Evolutionary conservation across 37 sponge, comb jelly and placozoan species (phyloP), one percentile per base, ranked within the genome.

Genomic region (Halisarca cf. caerulea): DNA sequence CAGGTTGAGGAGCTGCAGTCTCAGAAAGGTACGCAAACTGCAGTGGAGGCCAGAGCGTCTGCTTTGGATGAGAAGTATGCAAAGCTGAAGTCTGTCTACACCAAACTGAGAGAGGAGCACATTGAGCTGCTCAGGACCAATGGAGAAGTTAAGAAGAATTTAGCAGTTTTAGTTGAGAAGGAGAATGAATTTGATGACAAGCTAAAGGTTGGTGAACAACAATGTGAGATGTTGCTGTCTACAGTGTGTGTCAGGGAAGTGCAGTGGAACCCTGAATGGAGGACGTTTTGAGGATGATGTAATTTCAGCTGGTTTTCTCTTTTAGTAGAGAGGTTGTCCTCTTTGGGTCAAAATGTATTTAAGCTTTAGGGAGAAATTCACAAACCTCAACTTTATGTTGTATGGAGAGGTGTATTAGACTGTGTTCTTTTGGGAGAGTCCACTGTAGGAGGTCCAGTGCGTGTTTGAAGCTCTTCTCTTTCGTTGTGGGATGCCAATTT

Each of bases 61-160:
- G 88, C 88, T 36, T 17, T 84, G 33, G 94, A 96, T 25, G 96
- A 98, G 81, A 94, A 92, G 92, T 96, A 94, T 84, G 85, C 78
- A 32, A 94, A 96, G 69, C 74, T 96, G 75, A 89, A 93, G 42
- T 85, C 92, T 27, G 87, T 93, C 82, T 99, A 99, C 77, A 83
- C 79, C 45, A 92, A 94, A 53, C 84, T 99, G 37, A 77, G 99
- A 0, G 81, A 92, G 11, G 97, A 99, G 62, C 99, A 99, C 79
- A 90, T 99, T 23, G 59, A 88, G 59, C 88, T 98, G 54, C 87
- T 98, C 34, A 85, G 92, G 66, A 78, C 84, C 11, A 81, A 88
- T 44, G 91, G 91, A 55, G 93, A 96, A 44, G 45, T 58, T 15
- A 85, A 80, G 62, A 90, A 92, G 79, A 62, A 90, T 33, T 55